Evolutionary conservation across 2,113 vertebrate genomes (phyloP).

Genomic region (Numenius arquata): DNA sequence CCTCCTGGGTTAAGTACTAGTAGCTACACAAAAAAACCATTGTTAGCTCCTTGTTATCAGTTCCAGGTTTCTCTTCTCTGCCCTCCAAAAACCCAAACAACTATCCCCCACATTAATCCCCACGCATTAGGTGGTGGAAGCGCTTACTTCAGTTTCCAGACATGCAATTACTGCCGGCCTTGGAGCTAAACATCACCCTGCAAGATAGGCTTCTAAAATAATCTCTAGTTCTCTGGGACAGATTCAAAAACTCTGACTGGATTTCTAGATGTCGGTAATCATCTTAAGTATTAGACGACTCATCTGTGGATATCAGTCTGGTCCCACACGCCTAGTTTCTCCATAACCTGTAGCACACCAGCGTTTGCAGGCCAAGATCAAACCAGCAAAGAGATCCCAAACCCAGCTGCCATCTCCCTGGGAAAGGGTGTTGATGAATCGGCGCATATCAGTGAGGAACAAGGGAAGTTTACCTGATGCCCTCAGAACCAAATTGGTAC

Average conservation of each 20-base stretch:
- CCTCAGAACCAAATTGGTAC: not conserved
- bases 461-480: not conserved
- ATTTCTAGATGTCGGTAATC: not conserved
- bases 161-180: not conserved
- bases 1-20: not conserved
- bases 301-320: not conserved
- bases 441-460: not conserved
- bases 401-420: not conserved
- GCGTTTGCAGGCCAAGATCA: not conserved
- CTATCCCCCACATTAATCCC: not conserved
- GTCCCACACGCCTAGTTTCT: not conserved
- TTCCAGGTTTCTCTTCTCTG: not conserved
- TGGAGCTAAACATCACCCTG: not conserved
- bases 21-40: not conserved
- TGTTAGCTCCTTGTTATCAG: not conserved
- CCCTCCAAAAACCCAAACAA: not conserved
- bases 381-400: not conserved
- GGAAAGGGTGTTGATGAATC: not conserved
- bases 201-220: conserved; percentile 4
- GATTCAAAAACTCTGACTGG: not conserved
- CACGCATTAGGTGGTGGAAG: not conserved
- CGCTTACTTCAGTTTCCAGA: not conserved
- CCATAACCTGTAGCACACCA: not conserved
- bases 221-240: not conserved
- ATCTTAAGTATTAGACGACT: not conserved